Conservation (phyloP, 2,888 invertebrate genomes). For the Cactoblastis cactorum region DNA sequence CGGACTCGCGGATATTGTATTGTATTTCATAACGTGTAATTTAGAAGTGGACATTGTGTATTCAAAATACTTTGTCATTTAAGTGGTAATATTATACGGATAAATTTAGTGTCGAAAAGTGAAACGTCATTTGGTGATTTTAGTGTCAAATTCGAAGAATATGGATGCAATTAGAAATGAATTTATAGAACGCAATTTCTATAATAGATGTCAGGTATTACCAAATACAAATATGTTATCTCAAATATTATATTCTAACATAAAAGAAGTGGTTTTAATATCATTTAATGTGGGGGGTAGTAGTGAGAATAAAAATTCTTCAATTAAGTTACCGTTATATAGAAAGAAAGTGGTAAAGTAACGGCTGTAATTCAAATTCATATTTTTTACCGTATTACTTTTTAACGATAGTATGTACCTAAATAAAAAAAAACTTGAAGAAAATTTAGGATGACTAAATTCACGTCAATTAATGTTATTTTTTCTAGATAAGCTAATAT, state of each 20-base stretch:
- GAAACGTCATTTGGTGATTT: neutral
- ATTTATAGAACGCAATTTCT: neutral
- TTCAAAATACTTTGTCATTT: neutral
- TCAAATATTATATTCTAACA: neutral
- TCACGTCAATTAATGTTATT: too few relatives aligned
- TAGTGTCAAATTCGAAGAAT: conserved; percentile 4
- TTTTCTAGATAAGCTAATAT: too few relatives aligned
- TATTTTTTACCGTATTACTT: too few relatives aligned
- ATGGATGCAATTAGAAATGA: conserved; percentile 9
- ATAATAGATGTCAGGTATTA: neutral
- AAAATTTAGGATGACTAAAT: too few relatives aligned
- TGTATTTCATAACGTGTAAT: neutral
- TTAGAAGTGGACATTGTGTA: neutral
- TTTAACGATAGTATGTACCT: too few relatives aligned
- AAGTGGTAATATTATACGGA: neutral
- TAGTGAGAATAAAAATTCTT: too few relatives aligned
- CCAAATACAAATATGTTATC: neutral
- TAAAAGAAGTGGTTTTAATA: neutral
- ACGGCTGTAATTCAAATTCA: too few relatives aligned
- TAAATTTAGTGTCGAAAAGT: neutral
- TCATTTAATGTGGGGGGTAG: too few relatives aligned
- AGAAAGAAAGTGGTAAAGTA: too few relatives aligned
- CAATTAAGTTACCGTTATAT: too few relatives aligned
- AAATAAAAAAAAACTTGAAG: too few relatives aligned
- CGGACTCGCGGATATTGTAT: neutral